phyloP scores from a whole-genome alignment of 2,113 vertebrate genomes.

The Chinchilla lanigera region DNA sequence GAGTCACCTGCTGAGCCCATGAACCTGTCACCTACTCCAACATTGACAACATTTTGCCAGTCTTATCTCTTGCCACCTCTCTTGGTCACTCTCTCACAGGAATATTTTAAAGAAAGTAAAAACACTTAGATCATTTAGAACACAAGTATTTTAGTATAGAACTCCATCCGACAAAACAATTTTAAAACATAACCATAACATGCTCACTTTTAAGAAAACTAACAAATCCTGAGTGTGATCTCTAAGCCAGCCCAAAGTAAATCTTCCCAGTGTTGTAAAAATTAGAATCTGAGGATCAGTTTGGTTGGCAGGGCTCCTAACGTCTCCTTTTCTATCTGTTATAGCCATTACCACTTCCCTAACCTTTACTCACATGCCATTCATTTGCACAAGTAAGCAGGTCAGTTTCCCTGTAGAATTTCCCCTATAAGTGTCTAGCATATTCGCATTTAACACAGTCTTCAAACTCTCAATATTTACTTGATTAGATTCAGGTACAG shows the following conservation, averaged over 20 bases:
- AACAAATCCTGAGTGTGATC: background rate
- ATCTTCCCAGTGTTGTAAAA: slow-evolving; percentile 12
- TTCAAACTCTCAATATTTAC: background rate
- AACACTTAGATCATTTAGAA: background rate
- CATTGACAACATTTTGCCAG: background rate
- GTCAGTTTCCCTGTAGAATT: background rate
- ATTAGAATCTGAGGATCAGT: background rate
- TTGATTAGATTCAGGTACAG: background rate
- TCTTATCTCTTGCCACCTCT: background rate
- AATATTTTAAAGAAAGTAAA: background rate
- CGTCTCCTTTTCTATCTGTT: background rate
- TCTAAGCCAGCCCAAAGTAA: background rate
- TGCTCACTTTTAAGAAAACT: background rate
- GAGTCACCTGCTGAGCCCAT: background rate
- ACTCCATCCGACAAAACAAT: background rate
- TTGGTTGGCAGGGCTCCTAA: background rate
- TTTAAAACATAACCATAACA: background rate
- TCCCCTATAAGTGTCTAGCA: background rate
- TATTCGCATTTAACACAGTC: background rate
- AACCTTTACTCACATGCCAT: background rate
- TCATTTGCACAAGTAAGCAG: background rate
- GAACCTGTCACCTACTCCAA: background rate
- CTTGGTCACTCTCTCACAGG: background rate
- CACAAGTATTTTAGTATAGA: background rate
- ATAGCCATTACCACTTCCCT: background rate